Evolutionary conservation across 2,888 invertebrate genomes (phyloP).

Genomic region (Andrena minutula): DNA sequence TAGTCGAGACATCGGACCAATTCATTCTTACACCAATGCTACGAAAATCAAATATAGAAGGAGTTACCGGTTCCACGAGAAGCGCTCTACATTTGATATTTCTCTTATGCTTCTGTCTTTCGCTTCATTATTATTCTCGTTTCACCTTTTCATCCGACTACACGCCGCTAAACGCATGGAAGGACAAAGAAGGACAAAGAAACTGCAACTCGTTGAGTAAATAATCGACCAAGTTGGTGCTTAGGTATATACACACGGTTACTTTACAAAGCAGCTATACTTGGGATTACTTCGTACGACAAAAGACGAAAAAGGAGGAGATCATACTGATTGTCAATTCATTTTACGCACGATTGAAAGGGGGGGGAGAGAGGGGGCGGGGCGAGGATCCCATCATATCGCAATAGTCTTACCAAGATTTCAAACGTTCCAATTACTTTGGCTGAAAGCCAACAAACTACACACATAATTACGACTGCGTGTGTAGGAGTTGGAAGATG

Average conservation of each 20-base stretch:
- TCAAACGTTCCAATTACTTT: background rate
- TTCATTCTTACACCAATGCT: too few species aligned
- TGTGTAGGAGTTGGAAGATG: background rate
- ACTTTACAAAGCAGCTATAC: background rate
- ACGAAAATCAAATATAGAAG: too few species aligned
- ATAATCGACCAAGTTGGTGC: background rate
- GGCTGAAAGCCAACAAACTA: background rate
- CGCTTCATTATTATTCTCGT: background rate
- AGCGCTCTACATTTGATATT: too few species aligned
- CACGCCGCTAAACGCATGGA: background rate
- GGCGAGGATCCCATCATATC: background rate
- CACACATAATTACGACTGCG: background rate
- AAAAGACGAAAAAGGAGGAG: background rate
- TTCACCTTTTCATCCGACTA: background rate
- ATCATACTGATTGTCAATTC: background rate
- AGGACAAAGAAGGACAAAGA: slow-evolving; percentile 15
- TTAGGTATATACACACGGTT: background rate
- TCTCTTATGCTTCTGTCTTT: too few species aligned
- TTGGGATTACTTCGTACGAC: background rate
- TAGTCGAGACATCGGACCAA: too few species aligned
- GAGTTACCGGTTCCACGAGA: too few species aligned
- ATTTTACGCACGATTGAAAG: background rate
- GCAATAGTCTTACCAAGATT: background rate
- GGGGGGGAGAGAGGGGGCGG: background rate
- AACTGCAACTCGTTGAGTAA: background rate